Base-by-base conservation (phyloP, 2,797 vertebrate species). In the Danio kyathit region DNA sequence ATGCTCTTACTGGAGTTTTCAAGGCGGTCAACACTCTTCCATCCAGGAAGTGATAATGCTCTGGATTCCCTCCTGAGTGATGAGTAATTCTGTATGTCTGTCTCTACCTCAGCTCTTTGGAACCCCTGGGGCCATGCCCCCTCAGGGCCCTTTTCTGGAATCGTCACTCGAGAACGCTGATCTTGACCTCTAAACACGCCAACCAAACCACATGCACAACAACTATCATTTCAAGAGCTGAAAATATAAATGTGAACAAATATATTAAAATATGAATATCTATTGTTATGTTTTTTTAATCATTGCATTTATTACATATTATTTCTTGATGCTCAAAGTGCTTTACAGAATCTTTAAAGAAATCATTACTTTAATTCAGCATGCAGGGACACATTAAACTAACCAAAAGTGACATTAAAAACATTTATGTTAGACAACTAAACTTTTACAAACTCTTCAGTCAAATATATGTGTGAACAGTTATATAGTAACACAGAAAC, bases 11-110 rank as follows among this genome's bases (percentile, higher is more conserved):
- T 93, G 85, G 96, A 90, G 81, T 95, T 94, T 71, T 97, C 96
- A 83, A 97, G 91, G 19, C 94, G 90, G 80, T 97, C 96, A 48
- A 95, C 86, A 41, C 95, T 96, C 86, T 93, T 96, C 97, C 96
- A 97, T 76, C 92, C 90, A 1, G 95, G 92, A 88, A 95, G 79
- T 0, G 90, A 87, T 44, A 70, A 82, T 14, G 84, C 88, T 6
- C 38, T 88, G 56, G 71, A 88, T 70, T 96, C 95, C 69, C 94
- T 94, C 51, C 90, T 94, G 52, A 95, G 89, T 44, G 93, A 93
- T 7, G 92, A 16, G 78, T 92, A 94, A 17, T 92, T 89, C 41
- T 91, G 91, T 21, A 91, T 59, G 49, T 86, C 72, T 0, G 74
- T 76, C 0, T 88, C 88, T 0, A 86, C 87, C 76, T 90, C 87